Evolutionary conservation across 2,888 invertebrate genomes (phyloP), one percentile per base, ranked within the genome.

Genomic region (Heliconius charithonia): DNA sequence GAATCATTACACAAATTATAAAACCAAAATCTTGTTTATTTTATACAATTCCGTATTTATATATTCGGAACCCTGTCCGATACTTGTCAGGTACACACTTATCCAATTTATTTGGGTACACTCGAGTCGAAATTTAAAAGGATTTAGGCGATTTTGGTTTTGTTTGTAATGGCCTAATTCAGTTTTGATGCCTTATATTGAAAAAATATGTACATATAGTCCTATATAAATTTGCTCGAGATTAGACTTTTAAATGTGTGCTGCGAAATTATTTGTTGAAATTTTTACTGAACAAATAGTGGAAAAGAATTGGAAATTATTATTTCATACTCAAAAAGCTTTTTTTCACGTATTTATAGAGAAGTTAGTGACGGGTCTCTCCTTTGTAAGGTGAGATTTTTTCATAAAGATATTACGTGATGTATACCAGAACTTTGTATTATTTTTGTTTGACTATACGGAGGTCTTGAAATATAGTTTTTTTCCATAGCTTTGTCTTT

Each of bases 161-260:
- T 74, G 74, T 65, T 74, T 59, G 37, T 63, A 74, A 65, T 25
- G 29, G 3, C 59, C 27, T 74, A 41, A 29, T 74, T 45, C 41
- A 62, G 27, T 41, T 25, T 63, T 62, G 62, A 74, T 63, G 22
- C 19, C 6, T 41, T 74, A 41, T 74, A 65, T 74, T 74, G 72
- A 59, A 72, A 32, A 72, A 37, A 16, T 72, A 74, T 74, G 45
- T 41, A 45, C 41, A 22, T 12, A 65, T 45, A 65, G 63, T 27
- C 74, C 74, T 12, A 16, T 74, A 65, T 45, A 74, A 74, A 74
- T 74, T 65, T 74, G 63, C 41, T 74, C 9, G 22, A 29, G 74
- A 74, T 74, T 65, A 45, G 22, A 74, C 27, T 74, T 74, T 74
- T 59, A 32, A 59, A 59, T 72, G 72, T 72, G 9, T 59, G 10